A percentile compares a stretch with the other conserved stretches of the same genome.
Evolutionary conservation across 1,140 invertebrate genomes (phyloP).

Genomic region (Bacillus rossius): DNA sequence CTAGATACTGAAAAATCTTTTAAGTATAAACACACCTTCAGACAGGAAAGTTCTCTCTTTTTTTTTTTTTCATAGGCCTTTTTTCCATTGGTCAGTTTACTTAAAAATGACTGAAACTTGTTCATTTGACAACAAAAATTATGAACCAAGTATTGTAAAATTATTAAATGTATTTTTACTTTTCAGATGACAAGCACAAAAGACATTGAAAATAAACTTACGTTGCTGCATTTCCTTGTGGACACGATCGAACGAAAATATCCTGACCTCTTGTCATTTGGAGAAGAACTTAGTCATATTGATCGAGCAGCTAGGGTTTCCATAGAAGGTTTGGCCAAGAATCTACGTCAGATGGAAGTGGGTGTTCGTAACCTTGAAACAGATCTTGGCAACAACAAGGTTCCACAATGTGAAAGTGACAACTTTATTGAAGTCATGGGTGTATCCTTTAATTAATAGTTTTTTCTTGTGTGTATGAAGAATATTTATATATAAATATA

Average conservation of each 20-base stretch:
- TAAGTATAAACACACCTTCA: too few species aligned
- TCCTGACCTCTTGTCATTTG: slow-evolving; percentile 75
- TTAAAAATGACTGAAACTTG: too few species aligned
- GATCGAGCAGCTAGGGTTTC: slow-evolving; percentile 72
- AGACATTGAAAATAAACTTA: slow-evolving; percentile 88
- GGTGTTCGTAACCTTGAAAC: slow-evolving; percentile 82
- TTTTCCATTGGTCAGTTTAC: too few species aligned
- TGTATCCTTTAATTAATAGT: too few species aligned
- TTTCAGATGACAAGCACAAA: slow-evolving; percentile 87
- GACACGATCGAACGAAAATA: slow-evolving; percentile 85
- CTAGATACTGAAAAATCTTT: too few species aligned
- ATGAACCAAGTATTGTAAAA: too few species aligned
- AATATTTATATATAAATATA: too few species aligned
- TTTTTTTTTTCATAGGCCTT: too few species aligned
- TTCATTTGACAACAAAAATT: too few species aligned
- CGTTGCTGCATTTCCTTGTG: slow-evolving; percentile 88
- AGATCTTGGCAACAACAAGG: slow-evolving; percentile 75
- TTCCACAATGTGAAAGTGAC: slow-evolving; percentile 73
- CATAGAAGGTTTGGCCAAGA: slow-evolving; percentile 78
- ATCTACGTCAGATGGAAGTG: slow-evolving; percentile 78
- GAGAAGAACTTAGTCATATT: slow-evolving; percentile 83
- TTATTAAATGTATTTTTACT: too few species aligned
- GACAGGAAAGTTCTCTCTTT: too few species aligned
- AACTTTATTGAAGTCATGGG: slow-evolving; percentile 79
- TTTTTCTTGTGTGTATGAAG: slow-evolving; percentile 17